Percentiles rank a stretch among this genome's conserved stretches.
Evolutionary conservation across 2,797 vertebrate genomes (phyloP).

Genomic region (Argentina silus): DNA sequence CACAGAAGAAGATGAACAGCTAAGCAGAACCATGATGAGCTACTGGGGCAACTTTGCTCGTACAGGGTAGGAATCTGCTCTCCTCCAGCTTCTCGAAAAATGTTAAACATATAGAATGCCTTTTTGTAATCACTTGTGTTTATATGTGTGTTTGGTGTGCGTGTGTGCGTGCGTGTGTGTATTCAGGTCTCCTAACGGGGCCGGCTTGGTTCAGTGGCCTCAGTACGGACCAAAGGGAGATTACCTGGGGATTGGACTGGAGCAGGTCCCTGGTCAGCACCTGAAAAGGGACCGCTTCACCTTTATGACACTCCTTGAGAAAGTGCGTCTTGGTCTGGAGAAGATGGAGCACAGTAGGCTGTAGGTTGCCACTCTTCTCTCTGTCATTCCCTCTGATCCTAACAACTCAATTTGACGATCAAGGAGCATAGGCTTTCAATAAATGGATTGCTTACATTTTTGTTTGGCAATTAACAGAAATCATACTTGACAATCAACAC

Average conservation of each 20-base stretch:
- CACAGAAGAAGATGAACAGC: conserved; percentile 55
- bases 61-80: conserved; percentile 56
- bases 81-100: background rate
- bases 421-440: too few species aligned
- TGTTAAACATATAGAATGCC: background rate
- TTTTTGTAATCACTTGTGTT: background rate
- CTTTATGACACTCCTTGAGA: conserved; percentile 64
- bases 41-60: conserved; percentile 71
- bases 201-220: conserved; percentile 79
- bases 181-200: conserved; percentile 82
- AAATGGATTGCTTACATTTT: too few species aligned
- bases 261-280: conserved; percentile 60
- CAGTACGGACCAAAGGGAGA: conserved; percentile 66
- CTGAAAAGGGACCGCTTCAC: conserved; percentile 56
- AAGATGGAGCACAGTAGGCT: conserved; percentile 46
- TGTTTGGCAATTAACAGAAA: too few species aligned
- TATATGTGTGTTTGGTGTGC: background rate
- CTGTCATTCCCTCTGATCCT: background rate
- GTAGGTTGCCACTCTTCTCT: conserved; percentile 15
- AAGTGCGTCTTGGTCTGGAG: conserved; percentile 24
- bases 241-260: conserved; percentile 75
- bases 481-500: too few species aligned
- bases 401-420: too few species aligned
- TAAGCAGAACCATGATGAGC: conserved; percentile 63
- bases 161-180: background rate